Evolutionary conservation across 2,888 invertebrate species (phyloP), one percentile per base, ranked within the genome.

Genomic region (Cordilura impudica): DNA sequence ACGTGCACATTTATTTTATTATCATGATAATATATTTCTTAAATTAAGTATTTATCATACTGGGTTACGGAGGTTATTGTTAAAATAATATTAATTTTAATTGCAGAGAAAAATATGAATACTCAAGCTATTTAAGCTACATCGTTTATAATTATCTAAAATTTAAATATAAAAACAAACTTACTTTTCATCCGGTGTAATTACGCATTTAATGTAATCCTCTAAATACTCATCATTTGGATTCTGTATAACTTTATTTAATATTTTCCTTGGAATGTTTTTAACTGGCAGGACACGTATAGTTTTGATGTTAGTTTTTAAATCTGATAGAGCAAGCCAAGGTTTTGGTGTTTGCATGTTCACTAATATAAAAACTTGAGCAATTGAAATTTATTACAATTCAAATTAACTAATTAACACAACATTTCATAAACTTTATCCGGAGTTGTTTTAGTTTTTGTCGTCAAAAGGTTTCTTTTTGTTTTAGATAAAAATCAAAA

Each of bases 121-220:
- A n/a, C n/a, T n/a, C n/a, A n/a, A n/a, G n/a, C n/a, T n/a, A n/a
- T n/a, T n/a, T n/a, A n/a, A n/a, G n/a, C n/a, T n/a, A n/a, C n/a
- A n/a, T n/a, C n/a, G n/a, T n/a, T n/a, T n/a, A n/a, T n/a, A n/a
- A n/a, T n/a, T n/a, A n/a, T n/a, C n/a, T n/a, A n/a, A n/a, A n/a
- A 45, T 26, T 51, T 56, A 63, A 63, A 39, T 16, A 45, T 8
- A 12, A 8, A 31, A 63, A 54, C 6, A 23, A 35, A 78, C 70
- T 79, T 85, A 87, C 87, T 87, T 86, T 47, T 84, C 84, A 18
- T 83, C 73, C 19, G 87, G 87, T 65, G 84, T 84, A 80, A 87
- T 60, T 49, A 83, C 84, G 78, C 87, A 87, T 56, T 87, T 87
- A 60, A 87, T 86, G 81, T 86, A 87, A 81, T 87, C 88, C 26